Evolutionary conservation across 2,888 invertebrate genomes (phyloP).

Genomic region (Dromius quadrimaculatus): DNA sequence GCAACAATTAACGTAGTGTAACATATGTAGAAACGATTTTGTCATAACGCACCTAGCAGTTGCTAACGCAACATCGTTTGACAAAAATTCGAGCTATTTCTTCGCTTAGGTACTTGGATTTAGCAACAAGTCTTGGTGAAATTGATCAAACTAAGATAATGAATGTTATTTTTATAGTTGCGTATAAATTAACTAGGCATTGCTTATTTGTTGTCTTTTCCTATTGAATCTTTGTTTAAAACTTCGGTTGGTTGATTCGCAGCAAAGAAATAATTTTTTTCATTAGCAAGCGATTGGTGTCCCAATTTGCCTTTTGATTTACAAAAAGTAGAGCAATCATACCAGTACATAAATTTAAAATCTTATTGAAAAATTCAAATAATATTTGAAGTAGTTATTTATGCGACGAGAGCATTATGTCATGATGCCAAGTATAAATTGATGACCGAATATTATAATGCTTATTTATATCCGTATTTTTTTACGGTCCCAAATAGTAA

Average conservation of each 20-base stretch:
- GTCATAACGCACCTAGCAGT: constrained; percentile 9
- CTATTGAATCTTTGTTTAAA: background rate
- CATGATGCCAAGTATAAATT: no score
- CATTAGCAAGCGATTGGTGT: no score
- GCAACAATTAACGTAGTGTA: constrained; percentile 9
- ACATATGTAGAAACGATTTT: constrained; percentile 4
- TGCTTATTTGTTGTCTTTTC: background rate
- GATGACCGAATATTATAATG: no score
- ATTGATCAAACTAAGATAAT: constrained; percentile 10
- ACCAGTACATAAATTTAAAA: no score
- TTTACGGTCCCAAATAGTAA: no score
- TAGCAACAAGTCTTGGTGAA: constrained; percentile 9
- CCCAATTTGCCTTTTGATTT: no score
- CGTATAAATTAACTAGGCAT: background rate
- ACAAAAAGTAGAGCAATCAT: no score
- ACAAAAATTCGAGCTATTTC: constrained; percentile 10
- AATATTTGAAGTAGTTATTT: no score
- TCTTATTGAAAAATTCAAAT: no score
- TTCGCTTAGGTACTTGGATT: constrained; percentile 4
- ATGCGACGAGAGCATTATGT: no score
- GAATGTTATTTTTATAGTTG: background rate
- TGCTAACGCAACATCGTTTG: background rate
- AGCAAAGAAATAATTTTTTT: constrained; percentile 6
- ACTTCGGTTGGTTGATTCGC: background rate
- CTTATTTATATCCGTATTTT: no score